A percentile compares a stretch with the other conserved stretches of the same genome.
Conservation (phyloP, 2,113 vertebrate genomes). For the Plecturocebus donacophilus region DNA sequence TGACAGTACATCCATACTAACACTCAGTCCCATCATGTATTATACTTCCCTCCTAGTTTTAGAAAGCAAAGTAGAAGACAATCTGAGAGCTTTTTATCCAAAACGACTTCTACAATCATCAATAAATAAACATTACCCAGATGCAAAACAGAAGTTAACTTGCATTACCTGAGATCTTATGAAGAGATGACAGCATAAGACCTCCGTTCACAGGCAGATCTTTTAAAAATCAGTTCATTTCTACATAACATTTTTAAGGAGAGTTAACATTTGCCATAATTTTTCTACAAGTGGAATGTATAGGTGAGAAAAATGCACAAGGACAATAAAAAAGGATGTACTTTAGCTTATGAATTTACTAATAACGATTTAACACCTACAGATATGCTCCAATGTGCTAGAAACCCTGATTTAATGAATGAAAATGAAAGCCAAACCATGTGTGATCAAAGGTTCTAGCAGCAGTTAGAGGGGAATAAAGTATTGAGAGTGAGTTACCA, state of each 20-base stretch:
- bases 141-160: not conserved
- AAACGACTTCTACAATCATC: not conserved
- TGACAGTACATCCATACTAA: not conserved
- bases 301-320: not conserved
- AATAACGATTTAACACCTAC: not conserved
- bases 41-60: not conserved
- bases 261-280: constrained; percentile 12
- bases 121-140: not conserved
- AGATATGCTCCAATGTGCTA: not conserved
- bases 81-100: not conserved
- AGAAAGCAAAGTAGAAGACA: constrained; percentile 19
- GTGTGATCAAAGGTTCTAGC: not conserved
- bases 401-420: not conserved
- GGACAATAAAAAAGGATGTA: not conserved
- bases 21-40: not conserved
- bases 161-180: not conserved
- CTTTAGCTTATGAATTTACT: not conserved
- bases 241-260: not conserved
- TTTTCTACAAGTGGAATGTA: not conserved
- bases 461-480: not conserved
- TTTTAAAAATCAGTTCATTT: not conserved
- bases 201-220: not conserved
- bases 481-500: not conserved
- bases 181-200: not conserved
- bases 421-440: not conserved